Evolutionary conservation across 2,888 invertebrate species (phyloP).

Genomic region (Troilus luridus): DNA sequence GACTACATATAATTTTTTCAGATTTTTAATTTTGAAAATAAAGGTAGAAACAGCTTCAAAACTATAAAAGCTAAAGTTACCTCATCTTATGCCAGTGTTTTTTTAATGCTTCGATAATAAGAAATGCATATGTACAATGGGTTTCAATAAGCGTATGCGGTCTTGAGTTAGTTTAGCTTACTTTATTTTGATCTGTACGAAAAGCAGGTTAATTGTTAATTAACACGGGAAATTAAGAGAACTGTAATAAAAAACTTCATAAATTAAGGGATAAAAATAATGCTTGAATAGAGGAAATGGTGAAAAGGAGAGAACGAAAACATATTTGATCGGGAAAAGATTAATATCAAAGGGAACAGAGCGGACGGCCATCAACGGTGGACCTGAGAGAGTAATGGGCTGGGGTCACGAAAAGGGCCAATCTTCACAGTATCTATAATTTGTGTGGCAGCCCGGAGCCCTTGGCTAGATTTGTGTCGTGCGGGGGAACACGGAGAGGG

Average conservation of each 20-base stretch:
- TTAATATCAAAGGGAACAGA: neutral
- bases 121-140: no score
- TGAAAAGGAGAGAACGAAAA: neutral
- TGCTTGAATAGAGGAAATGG: neutral
- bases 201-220: no score
- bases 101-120: no score
- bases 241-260: neutral
- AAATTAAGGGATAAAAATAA: neutral
- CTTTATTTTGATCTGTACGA: no score
- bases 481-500: neutral
- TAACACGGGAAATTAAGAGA: no score
- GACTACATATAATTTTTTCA: no score
- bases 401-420: neutral
- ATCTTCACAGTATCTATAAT: slow-evolving; percentile 1
- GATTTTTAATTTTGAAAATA: no score
- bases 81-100: no score
- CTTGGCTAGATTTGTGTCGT: slow-evolving; percentile 16
- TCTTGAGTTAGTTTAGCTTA: no score
- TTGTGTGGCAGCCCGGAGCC: neutral
- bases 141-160: no score
- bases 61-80: no score
- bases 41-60: no score
- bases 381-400: neutral
- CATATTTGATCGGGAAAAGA: slow-evolving; percentile 15
- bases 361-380: neutral